Evolutionary conservation across 2,888 invertebrate species (phyloP), one percentile per base, ranked within the genome.

Genomic region (Heliconius charithonia): DNA sequence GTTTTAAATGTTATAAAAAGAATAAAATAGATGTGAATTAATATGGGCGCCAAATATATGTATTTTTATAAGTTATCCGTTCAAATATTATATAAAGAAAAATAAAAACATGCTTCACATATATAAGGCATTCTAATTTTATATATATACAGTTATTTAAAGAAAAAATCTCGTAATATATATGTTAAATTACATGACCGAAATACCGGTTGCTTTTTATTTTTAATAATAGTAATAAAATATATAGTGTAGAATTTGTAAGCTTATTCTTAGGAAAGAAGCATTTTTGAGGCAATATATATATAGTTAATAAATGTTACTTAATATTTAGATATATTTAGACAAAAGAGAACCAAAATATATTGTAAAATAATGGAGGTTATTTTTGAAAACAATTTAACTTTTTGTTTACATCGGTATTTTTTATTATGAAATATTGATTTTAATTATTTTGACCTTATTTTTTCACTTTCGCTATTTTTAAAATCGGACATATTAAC

Each of bases 251-350:
- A 62, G 0, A 3, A 9, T 62, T 25, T 62, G 13, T 22, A 13
- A n/a, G 12, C n/a, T 62, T 12, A 67, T 37, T 67, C 13, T 67
- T 67, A 67, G 37, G 37, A 37, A n/a, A 66, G 25, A 67, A 67
- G 37, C 67, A n/a, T 67, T 66, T 32, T 22, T 67, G 67, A 37
- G 37, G 37, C 37, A 41, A 67, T 6, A 13, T 3, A 4, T 13
- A 41, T 67, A 41, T 41, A n/a, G 32, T n/a, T n/a, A 25, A 56
- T 56, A 22, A 1, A 56, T 56, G 9, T 22, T 9, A 56, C 19
- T 56, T 22, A 56, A n/a, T 22, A 56, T n/a, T 69, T n/a, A 67
- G n/a, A 69, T 25, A 41, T n/a, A 41, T 69, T 69, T 25, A 41
- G 6, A 13, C 41, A 25, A 69, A 41, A 69, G 25, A n/a, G 67